Percentiles rank a stretch among this genome's conserved stretches.
Evolutionary conservation across 2,797 vertebrate genomes (phyloP).

Genomic region (Halcyon chelicuti): DNA sequence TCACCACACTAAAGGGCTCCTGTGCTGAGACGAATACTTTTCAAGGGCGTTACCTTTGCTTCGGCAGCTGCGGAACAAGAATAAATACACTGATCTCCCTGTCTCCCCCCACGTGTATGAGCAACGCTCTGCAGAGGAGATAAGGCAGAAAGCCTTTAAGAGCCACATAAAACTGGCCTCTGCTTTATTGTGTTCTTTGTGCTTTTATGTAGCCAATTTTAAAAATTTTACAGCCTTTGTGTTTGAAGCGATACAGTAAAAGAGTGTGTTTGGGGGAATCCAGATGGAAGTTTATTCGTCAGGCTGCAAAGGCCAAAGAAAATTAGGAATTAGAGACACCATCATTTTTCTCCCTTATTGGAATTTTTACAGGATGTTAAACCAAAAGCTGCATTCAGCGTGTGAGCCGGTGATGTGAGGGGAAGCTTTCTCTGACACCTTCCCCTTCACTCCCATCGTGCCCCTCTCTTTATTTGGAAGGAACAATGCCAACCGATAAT

Average conservation of each 20-base stretch:
- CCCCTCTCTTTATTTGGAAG: slow-evolving; percentile 66
- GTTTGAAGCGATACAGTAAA: not conserved
- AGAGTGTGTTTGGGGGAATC: not conserved
- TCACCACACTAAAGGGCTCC: not conserved
- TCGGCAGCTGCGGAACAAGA: not conserved
- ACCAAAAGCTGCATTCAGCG: not conserved
- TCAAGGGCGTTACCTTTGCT: not conserved
- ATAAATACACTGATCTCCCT: not conserved
- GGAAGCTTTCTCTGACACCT: slow-evolving; percentile 52
- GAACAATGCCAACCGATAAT: slow-evolving; percentile 78
- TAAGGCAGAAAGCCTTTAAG: slow-evolving; percentile 15
- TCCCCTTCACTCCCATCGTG: slow-evolving; percentile 41
- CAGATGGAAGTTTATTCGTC: slow-evolving; percentile 6
- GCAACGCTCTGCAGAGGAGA: slow-evolving; percentile 1
- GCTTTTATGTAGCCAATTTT: slow-evolving; percentile 30
- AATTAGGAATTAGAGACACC: not conserved
- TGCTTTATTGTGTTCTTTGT: slow-evolving; percentile 31
- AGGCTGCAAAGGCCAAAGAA: slow-evolving; percentile 24
- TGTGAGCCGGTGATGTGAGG: slow-evolving; percentile 33
- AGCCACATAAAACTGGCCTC: slow-evolving; percentile 10
- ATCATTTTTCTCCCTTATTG: not conserved
- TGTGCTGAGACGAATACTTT: not conserved
- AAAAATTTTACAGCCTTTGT: not conserved
- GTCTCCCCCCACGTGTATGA: not conserved
- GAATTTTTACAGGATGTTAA: slow-evolving; percentile 21